A percentile compares a stretch with the other conserved stretches of the same genome.
Evolutionary conservation across 2,113 vertebrate genomes (phyloP).

Genomic region (Podarcis cretensis): DNA sequence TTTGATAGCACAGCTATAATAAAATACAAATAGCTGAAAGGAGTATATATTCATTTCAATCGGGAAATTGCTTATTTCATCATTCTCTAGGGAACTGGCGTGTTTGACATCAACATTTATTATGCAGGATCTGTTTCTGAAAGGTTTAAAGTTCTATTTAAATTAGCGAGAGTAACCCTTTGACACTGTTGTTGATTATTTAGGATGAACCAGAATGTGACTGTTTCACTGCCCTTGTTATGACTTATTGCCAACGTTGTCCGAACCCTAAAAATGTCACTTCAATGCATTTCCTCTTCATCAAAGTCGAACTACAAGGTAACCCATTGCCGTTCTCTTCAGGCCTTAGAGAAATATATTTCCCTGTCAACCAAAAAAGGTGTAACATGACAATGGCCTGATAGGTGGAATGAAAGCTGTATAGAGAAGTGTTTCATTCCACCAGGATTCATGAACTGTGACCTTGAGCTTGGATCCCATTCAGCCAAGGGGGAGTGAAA

Average conservation of each 20-base stretch:
- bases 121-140: constrained; percentile 39
- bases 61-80: constrained; percentile 54
- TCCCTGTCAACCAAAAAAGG: constrained; percentile 14
- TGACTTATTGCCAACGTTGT: constrained; percentile 15
- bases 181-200: constrained; percentile 49
- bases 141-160: constrained; percentile 50
- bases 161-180: constrained; percentile 38
- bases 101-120: constrained; percentile 60
- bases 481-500: neutral
- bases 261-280: neutral
- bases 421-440: neutral
- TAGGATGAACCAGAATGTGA: constrained; percentile 29
- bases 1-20: constrained; percentile 66
- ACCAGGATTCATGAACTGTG: constrained; percentile 18
- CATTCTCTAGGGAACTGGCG: constrained; percentile 56
- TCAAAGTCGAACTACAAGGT: neutral
- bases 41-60: constrained; percentile 61
- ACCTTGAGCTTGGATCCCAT: neutral
- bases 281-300: neutral
- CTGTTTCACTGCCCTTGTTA: constrained; percentile 27
- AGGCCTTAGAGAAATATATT: constrained; percentile 8
- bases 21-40: constrained; percentile 73
- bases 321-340: neutral
- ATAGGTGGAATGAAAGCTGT: neutral
- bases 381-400: constrained; percentile 12